A percentile compares a stretch with the other conserved stretches of the same genome.
Evolutionary conservation across 2,888 invertebrate species (phyloP).

Genomic region (Ormia ochracea): DNA sequence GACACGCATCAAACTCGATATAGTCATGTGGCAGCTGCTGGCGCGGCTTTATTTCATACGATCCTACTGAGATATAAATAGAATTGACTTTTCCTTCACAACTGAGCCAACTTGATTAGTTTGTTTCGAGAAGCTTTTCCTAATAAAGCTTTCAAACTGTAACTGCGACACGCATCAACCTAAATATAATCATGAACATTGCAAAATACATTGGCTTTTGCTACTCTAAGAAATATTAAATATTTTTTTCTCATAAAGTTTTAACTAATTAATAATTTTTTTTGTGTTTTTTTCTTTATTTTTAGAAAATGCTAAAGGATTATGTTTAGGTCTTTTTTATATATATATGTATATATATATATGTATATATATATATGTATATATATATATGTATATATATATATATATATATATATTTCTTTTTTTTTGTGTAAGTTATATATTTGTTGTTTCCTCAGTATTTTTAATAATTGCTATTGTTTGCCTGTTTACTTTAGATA

Average conservation of each 20-base stretch:
- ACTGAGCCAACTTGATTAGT: too few relatives aligned
- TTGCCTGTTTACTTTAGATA: slow-evolving; percentile 49
- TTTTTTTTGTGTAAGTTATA: slow-evolving; percentile 28
- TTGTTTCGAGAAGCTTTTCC: too few relatives aligned
- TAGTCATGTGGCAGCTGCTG: too few relatives aligned
- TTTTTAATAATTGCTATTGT: slow-evolving; percentile 73
- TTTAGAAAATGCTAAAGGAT: slow-evolving; percentile 55
- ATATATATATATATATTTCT: slow-evolving; percentile 26
- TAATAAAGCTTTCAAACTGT: too few relatives aligned
- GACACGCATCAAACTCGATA: background rate
- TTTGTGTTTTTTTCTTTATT: slow-evolving; percentile 36
- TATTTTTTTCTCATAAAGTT: slow-evolving; percentile 20
- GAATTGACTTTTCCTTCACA: too few relatives aligned
- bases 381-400: slow-evolving; percentile 7
- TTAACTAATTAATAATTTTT: slow-evolving; percentile 1
- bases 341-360: too few relatives aligned
- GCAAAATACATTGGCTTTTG: background rate
- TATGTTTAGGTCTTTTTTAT: slow-evolving; percentile 43
- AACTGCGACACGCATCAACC: background rate
- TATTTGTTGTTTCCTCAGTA: slow-evolving; percentile 64
- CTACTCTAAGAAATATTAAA: slow-evolving; percentile 33
- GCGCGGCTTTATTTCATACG: too few relatives aligned
- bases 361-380: too few relatives aligned
- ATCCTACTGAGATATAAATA: too few relatives aligned
- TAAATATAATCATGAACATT: slow-evolving; percentile 6